These are phyloP conservation scores for Actinopyga echinites DNA, from an alignment of 53 echinoderm and acorn worm genomes.

Conservation along the genomic window DNA sequence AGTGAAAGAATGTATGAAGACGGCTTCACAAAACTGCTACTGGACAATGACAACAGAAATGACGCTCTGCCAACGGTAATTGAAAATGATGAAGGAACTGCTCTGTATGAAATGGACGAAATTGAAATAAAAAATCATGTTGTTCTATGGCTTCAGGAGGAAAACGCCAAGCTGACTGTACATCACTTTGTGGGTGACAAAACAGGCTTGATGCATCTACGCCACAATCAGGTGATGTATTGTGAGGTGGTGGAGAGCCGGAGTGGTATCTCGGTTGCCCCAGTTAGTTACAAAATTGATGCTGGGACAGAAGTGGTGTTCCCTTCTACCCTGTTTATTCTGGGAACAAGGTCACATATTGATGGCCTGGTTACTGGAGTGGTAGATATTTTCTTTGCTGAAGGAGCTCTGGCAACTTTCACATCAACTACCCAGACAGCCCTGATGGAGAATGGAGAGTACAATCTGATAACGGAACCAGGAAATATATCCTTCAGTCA, in stretches of 20 bases:
- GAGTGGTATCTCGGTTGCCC: constrained; percentile 88
- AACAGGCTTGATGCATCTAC: constrained; percentile 79
- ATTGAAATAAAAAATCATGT: constrained; percentile 87
- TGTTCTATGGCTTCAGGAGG: constrained; percentile 76
- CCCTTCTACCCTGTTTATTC: constrained; percentile 77
- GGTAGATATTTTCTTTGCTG: constrained; percentile 65
- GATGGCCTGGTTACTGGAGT: constrained; percentile 78
- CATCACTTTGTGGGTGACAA: constrained; percentile 83
- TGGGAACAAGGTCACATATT: constrained; percentile 74
- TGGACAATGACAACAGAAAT: constrained; percentile 86
- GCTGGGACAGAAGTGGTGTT: constrained; percentile 74
- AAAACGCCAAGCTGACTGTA: constrained; percentile 61
- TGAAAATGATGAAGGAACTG: constrained; percentile 78
- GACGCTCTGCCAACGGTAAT: constrained; percentile 73
- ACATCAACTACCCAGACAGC: constrained; percentile 85
- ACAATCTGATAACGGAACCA: constrained; percentile 65
- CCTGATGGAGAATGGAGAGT: constrained; percentile 71
- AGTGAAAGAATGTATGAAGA: constrained; percentile 64
- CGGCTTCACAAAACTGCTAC: constrained; percentile 73
- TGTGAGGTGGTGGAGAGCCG: constrained; percentile 86
- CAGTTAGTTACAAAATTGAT: constrained; percentile 79
- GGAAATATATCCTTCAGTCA: constrained; percentile 88
- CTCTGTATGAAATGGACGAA: constrained; percentile 81
- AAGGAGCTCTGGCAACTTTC: constrained; percentile 67
- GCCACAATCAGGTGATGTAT: constrained; percentile 71